phyloP scores from a whole-genome alignment of 2,888 invertebrate genomes.

The Tachystola acroxantha region DNA sequence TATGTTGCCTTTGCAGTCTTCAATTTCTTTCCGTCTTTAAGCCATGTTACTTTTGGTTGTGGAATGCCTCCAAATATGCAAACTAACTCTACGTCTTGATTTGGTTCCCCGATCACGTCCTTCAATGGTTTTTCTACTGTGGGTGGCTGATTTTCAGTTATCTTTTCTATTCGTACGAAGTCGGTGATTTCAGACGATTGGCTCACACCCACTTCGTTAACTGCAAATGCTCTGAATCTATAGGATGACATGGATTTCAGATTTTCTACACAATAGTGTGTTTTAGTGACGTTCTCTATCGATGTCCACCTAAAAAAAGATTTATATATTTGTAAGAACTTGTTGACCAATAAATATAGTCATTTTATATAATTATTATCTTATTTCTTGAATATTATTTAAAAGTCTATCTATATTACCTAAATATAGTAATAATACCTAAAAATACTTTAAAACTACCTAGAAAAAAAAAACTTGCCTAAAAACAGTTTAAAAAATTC shows the following conservation, averaged over 20 bases:
- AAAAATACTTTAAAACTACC: too few relatives aligned
- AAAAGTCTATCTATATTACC: too few relatives aligned
- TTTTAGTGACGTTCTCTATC: slow-evolving; percentile 80
- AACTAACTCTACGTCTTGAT: slow-evolving; percentile 82
- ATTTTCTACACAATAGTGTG: slow-evolving; percentile 81
- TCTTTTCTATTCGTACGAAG: slow-evolving; percentile 77
- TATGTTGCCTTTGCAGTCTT: slow-evolving; percentile 79
- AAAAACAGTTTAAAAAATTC: too few relatives aligned
- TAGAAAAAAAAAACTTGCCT: too few relatives aligned
- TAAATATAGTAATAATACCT: too few relatives aligned
- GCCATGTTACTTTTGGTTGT: slow-evolving; percentile 86
- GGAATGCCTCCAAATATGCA: slow-evolving; percentile 89
- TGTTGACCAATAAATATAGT: too few relatives aligned
- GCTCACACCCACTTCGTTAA: slow-evolving; percentile 87
- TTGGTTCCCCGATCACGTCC: slow-evolving; percentile 80
- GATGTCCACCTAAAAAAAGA: slow-evolving; percentile 79
- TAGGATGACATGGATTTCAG: slow-evolving; percentile 81
- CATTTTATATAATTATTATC: too few relatives aligned
- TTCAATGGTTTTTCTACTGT: slow-evolving; percentile 83
- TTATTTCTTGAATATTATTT: too few relatives aligned
- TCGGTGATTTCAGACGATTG: slow-evolving; percentile 83
- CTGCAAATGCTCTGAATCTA: slow-evolving; percentile 85
- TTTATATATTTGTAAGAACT: neutral
- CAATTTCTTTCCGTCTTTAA: slow-evolving; percentile 81
- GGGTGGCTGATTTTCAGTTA: slow-evolving; percentile 78